These are phyloP conservation scores for Argentina silus DNA, from an alignment of 2,797 vertebrate genomes.

Conservation along the genomic window DNA sequence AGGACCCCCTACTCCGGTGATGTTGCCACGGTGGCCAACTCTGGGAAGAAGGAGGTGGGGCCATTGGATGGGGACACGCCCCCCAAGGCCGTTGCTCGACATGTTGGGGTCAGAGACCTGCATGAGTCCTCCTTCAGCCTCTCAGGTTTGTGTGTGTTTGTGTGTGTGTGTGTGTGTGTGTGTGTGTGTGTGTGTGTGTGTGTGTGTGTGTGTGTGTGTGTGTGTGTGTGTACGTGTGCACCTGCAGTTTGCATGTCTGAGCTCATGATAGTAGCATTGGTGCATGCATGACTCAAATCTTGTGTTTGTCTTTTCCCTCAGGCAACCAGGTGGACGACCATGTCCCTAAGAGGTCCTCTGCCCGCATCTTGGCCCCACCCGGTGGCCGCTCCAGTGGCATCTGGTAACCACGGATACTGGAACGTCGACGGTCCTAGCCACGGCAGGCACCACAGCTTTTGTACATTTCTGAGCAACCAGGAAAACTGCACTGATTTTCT, in stretches of 20 bases:
- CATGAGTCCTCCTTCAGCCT: constrained; percentile 97
- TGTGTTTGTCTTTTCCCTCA: too few relatives aligned
- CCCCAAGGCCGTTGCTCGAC: constrained; percentile 87
- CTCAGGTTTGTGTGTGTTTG: constrained; percentile 57
- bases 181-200: too few relatives aligned
- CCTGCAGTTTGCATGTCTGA: too few relatives aligned
- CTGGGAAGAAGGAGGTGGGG: constrained; percentile 88
- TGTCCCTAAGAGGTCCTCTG: constrained; percentile 93
- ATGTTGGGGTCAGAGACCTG: constrained; percentile 90
- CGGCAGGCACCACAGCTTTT: constrained; percentile 47
- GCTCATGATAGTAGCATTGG: constrained; percentile 55
- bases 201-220: too few relatives aligned
- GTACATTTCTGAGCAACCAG: constrained; percentile 68
- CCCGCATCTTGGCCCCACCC: constrained; percentile 92
- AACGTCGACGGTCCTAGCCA: neutral
- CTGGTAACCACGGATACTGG: constrained; percentile 79
- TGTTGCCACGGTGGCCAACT: constrained; percentile 82
- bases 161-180: too few relatives aligned
- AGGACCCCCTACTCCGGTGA: constrained; percentile 93
- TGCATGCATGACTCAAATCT: constrained; percentile 43
- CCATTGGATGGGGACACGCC: constrained; percentile 86
- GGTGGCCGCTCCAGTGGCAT: constrained; percentile 95
- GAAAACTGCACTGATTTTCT: constrained; percentile 81
- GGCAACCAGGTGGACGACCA: constrained; percentile 88
- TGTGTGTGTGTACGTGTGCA: too few relatives aligned